phyloP scores from a whole-genome alignment of 2,113 vertebrate species.

The Mola mola region DNA sequence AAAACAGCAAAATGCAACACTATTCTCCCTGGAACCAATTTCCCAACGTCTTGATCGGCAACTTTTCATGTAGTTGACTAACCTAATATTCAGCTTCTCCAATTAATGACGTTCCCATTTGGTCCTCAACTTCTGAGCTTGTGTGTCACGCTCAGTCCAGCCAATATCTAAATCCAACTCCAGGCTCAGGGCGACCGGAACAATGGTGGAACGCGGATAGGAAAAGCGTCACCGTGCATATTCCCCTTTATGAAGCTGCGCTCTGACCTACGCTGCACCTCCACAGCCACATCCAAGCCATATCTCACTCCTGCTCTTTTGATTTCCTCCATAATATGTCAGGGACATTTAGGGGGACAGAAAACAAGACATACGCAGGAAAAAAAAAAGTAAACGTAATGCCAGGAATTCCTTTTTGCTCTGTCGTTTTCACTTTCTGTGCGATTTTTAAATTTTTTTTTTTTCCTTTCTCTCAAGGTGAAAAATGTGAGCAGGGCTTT shows the following conservation, averaged over 20 bases:
- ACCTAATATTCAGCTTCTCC: too few species aligned
- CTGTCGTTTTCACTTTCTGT: conserved; percentile 15
- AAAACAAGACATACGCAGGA: conserved; percentile 35
- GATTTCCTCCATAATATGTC: conserved; percentile 59
- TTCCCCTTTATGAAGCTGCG: conserved; percentile 1
- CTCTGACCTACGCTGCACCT: conserved; percentile 16
- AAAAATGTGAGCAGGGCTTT: conserved; percentile 30
- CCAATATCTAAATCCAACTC: too few species aligned
- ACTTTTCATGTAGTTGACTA: too few species aligned
- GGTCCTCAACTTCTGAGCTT: too few species aligned
- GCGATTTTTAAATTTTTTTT: not conserved
- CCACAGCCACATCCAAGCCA: conserved; percentile 19
- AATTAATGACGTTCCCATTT: too few species aligned
- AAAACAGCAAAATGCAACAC: too few species aligned
- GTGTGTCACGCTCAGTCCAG: too few species aligned
- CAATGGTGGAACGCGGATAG: not conserved
- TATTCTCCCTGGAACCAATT: too few species aligned
- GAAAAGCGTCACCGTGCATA: not conserved
- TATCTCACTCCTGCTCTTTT: conserved; percentile 46
- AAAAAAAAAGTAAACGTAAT: conserved; percentile 2
- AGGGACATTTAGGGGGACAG: conserved; percentile 64
- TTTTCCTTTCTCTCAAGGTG: not conserved
- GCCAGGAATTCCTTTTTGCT: conserved; percentile 2
- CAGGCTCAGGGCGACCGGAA: not conserved
- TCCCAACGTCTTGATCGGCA: too few species aligned